These are phyloP conservation scores for Chirona hameri DNA, from an alignment of 2,888 invertebrate species.

Conservation along the genomic window DNA sequence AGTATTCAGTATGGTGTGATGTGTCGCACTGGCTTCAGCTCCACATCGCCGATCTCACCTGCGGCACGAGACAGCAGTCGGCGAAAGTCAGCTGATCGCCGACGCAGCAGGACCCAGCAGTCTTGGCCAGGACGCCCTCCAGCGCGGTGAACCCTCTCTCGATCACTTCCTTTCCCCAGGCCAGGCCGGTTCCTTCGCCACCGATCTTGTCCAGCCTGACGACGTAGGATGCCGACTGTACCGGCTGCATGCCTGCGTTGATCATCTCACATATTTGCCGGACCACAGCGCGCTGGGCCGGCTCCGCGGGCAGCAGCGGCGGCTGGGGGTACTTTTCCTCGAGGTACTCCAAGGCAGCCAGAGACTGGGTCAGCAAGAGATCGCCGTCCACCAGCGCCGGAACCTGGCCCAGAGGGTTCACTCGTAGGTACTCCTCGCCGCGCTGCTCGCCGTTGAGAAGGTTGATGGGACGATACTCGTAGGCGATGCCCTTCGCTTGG, in stretches of 20 bases:
- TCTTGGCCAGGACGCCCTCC: conserved; percentile 76
- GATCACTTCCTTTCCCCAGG: background rate
- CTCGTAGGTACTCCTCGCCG: conserved; percentile 75
- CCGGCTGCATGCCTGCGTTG: conserved; percentile 89
- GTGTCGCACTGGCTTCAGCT: too few relatives aligned
- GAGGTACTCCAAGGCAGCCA: conserved; percentile 90
- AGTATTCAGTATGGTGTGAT: too few relatives aligned
- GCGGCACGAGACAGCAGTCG: conserved; percentile 92
- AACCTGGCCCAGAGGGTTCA: conserved; percentile 94
- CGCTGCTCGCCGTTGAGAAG: conserved; percentile 41
- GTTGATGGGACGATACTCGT: conserved; percentile 78
- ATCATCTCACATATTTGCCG: conserved; percentile 88
- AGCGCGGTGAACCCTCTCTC: conserved; percentile 58
- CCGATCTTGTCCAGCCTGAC: conserved; percentile 35
- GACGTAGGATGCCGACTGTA: conserved; percentile 60
- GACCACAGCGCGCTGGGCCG: conserved; percentile 76
- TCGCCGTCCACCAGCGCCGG: conserved; percentile 76
- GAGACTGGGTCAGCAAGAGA: conserved; percentile 59
- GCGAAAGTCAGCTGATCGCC: conserved; percentile 92
- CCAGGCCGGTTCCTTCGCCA: conserved; percentile 39
- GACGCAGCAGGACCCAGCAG: conserved; percentile 86
- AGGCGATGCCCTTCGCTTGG: conserved; percentile 89
- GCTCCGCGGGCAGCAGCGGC: conserved; percentile 82
- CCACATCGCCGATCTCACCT: conserved; percentile 68
- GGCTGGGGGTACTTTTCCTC: conserved; percentile 87